Conservation (phyloP, 2,888 invertebrate genomes). For the Microctonus aethiopoides region DNA sequence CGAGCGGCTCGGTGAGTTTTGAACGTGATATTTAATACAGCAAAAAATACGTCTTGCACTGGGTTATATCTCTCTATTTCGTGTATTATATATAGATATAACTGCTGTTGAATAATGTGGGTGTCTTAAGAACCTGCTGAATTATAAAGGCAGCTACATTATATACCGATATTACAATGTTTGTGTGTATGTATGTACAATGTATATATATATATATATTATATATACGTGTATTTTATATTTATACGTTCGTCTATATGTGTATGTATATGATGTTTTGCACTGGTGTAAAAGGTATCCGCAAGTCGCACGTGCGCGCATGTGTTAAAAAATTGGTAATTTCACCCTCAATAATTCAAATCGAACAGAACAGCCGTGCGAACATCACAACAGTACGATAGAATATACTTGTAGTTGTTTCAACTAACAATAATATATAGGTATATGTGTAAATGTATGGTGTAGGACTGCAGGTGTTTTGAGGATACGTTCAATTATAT, state of each 20-base stretch:
- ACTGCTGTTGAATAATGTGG: slow-evolving; percentile 19
- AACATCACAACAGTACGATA: slow-evolving; percentile 2
- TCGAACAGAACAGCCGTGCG: slow-evolving; percentile 17
- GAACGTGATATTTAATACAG: neutral
- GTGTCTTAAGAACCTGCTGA: slow-evolving; percentile 29
- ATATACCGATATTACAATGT: too few relatives aligned
- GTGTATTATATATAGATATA: slow-evolving; percentile 10
- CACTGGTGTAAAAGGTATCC: neutral
- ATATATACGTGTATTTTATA: too few relatives aligned
- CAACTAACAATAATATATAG: neutral
- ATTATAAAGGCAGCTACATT: too few relatives aligned
- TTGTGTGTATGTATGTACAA: too few relatives aligned
- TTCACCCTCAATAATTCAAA: slow-evolving; percentile 40
- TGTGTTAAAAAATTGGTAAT: slow-evolving; percentile 21
- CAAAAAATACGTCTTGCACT: neutral
- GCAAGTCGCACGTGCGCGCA: slow-evolving; percentile 24
- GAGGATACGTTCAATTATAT: slow-evolving; percentile 32
- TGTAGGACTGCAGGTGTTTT: slow-evolving; percentile 28
- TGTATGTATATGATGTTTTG: slow-evolving; percentile 11
- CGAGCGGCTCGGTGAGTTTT: slow-evolving; percentile 12
- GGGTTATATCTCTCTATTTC: slow-evolving; percentile 19
- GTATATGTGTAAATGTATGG: neutral
- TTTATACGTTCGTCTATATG: too few relatives aligned
- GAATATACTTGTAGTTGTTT: slow-evolving; percentile 16
- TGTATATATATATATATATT: too few relatives aligned